A percentile compares a stretch with the other conserved stretches of the same genome.
Evolutionary conservation across 2,113 vertebrate genomes (phyloP).

Genomic region (Neogale vison): DNA sequence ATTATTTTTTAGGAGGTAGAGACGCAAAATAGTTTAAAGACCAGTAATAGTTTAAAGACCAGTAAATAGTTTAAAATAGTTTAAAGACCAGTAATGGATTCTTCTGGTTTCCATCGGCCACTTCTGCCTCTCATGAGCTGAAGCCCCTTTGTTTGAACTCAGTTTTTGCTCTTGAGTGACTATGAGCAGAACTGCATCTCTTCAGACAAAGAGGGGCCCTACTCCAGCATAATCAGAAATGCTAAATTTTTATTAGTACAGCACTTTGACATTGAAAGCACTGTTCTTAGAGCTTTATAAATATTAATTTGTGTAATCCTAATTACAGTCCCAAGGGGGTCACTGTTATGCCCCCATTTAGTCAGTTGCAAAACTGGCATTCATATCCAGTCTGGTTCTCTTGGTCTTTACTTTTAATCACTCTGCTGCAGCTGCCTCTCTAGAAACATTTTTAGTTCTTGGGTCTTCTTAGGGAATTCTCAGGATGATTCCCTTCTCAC

Average conservation of each 20-base stretch:
- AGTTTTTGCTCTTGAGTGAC: not conserved
- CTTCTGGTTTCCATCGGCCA: not conserved
- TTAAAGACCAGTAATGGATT: not conserved
- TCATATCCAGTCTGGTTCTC: not conserved
- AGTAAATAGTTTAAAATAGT: not conserved
- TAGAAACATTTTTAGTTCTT: not conserved
- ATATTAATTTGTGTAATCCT: not conserved
- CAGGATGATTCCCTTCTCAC: not conserved
- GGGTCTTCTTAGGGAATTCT: not conserved
- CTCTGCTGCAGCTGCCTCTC: not conserved
- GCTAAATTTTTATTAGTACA: not conserved
- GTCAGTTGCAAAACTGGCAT: not conserved
- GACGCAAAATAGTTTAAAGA: not conserved
- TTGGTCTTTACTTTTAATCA: not conserved
- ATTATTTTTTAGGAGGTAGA: not conserved
- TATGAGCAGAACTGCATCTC: not conserved
- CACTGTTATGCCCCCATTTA: not conserved
- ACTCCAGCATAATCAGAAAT: not conserved
- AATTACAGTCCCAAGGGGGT: not conserved
- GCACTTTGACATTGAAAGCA: constrained; percentile 23
- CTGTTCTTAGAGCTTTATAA: not conserved
- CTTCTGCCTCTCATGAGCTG: not conserved
- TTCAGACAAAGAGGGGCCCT: constrained; percentile 10
- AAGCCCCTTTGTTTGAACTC: not conserved
- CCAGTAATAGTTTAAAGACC: not conserved